Conservation (phyloP, 2,113 vertebrate genomes). For the Alouatta palliata region DNA sequence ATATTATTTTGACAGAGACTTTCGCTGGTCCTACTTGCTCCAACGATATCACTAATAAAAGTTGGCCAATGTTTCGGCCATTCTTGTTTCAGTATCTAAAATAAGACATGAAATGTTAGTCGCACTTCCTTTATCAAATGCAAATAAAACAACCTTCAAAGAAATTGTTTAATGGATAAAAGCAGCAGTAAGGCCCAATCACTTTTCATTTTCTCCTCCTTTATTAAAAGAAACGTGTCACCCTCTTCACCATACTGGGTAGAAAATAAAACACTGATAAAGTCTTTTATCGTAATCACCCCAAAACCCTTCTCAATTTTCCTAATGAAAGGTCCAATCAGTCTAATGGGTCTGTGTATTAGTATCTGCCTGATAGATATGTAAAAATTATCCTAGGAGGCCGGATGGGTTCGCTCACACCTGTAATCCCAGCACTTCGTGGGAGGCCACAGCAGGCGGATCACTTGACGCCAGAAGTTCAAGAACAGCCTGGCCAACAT, state of each 20-base stretch:
- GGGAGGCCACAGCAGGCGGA: no score
- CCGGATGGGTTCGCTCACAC: fast-evolving
- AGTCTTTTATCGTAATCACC: neutral
- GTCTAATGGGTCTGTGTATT: neutral
- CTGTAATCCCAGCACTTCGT: no score
- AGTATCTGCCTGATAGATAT: neutral
- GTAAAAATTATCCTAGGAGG: neutral
- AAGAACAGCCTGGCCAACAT: no score
- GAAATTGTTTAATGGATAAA: neutral
- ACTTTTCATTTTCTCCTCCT: neutral
- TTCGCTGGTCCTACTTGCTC: constrained; percentile 97
- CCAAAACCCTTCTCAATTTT: neutral
- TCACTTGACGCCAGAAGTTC: no score
- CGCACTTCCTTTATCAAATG: neutral
- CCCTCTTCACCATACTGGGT: neutral
- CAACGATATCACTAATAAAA: constrained; percentile 99
- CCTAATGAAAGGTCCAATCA: no score
- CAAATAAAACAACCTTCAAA: neutral
- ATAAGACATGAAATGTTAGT: constrained; percentile 43
- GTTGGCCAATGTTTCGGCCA: constrained; percentile 99
- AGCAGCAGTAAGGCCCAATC: neutral
- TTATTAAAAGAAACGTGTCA: neutral
- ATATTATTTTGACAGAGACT: constrained; percentile 99
- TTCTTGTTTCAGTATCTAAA: constrained; percentile 98
- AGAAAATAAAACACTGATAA: neutral